These are phyloP conservation scores for Sepioteuthis lessoniana DNA, from an alignment of 2,888 invertebrate species.

Conservation along the genomic window DNA sequence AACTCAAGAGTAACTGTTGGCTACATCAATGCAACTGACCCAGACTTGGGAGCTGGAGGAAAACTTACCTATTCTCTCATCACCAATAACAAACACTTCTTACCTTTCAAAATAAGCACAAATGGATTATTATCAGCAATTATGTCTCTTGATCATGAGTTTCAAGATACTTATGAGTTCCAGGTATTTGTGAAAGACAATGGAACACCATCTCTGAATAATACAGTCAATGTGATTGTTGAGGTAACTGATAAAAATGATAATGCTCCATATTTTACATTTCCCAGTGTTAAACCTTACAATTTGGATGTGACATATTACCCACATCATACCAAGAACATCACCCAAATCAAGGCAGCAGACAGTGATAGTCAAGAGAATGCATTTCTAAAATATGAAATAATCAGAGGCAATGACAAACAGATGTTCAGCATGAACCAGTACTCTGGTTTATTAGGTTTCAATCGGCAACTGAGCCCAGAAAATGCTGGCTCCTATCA, in stretches of 20 bases:
- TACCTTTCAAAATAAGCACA: neutral
- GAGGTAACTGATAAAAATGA: neutral
- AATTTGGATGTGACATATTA: slow-evolving; percentile 20
- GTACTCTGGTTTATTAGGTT: slow-evolving; percentile 12
- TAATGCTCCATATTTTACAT: slow-evolving; percentile 33
- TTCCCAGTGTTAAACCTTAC: slow-evolving; percentile 9
- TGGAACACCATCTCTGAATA: too few species aligned
- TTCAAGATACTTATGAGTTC: neutral
- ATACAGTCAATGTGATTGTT: too few species aligned
- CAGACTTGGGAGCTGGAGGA: slow-evolving; percentile 33
- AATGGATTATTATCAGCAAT: slow-evolving; percentile 1
- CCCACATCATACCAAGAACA: neutral
- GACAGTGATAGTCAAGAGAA: slow-evolving; percentile 33
- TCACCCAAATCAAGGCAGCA: neutral
- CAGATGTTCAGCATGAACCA: slow-evolving; percentile 20
- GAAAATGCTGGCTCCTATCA: slow-evolving; percentile 33
- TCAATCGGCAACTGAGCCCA: neutral
- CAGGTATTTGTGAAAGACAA: too few species aligned
- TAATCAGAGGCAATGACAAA: slow-evolving; percentile 13
- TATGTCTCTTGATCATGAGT: slow-evolving; percentile 23
- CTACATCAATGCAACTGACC: neutral
- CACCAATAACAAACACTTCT: slow-evolving; percentile 33
- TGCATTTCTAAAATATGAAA: slow-evolving; percentile 14
- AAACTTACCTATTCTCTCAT: neutral
- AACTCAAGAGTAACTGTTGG: too few species aligned